phyloP scores from a whole-genome alignment of 2,888 invertebrate genomes.

The Athrips mouffetella region DNA sequence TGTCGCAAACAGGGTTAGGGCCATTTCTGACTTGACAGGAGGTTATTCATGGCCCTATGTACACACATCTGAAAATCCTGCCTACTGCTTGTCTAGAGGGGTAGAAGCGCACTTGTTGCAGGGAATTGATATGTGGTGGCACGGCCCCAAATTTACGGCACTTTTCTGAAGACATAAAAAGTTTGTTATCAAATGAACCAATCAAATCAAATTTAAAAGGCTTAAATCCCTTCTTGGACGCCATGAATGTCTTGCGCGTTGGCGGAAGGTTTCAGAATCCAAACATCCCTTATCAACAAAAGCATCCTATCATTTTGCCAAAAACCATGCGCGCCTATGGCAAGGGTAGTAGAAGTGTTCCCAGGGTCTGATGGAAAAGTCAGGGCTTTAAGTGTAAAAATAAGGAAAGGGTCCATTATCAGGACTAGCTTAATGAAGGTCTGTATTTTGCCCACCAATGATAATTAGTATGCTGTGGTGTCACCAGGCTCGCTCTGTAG shows the following conservation, averaged over 20 bases:
- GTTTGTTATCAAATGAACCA: slow-evolving; percentile 1
- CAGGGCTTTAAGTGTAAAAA: slow-evolving; percentile 5
- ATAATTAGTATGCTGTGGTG: no score
- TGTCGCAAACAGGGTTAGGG: slow-evolving; percentile 22
- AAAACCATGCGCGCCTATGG: slow-evolving; percentile 17
- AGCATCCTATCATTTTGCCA: slow-evolving; percentile 15
- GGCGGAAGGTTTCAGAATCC: not conserved
- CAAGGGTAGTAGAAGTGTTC: slow-evolving; percentile 13
- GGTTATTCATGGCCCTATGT: slow-evolving; percentile 20
- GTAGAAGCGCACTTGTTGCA: slow-evolving; percentile 12
- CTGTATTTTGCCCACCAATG: no score
- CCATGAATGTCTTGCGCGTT: not conserved
- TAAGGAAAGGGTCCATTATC: no score
- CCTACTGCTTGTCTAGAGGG: slow-evolving; percentile 19
- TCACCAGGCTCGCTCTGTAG: no score
- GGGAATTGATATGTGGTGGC: slow-evolving; percentile 12
- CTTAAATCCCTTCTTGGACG: not conserved
- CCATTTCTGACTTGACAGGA: slow-evolving; percentile 13
- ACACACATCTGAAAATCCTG: slow-evolving; percentile 18
- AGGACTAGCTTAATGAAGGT: no score
- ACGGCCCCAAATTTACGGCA: slow-evolving; percentile 9
- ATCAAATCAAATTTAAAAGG: not conserved
- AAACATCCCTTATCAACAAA: not conserved
- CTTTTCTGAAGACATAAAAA: slow-evolving; percentile 18
- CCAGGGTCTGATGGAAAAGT: slow-evolving; percentile 19